phyloP scores from a whole-genome alignment of 2,113 vertebrate genomes.

The Alces alces region DNA sequence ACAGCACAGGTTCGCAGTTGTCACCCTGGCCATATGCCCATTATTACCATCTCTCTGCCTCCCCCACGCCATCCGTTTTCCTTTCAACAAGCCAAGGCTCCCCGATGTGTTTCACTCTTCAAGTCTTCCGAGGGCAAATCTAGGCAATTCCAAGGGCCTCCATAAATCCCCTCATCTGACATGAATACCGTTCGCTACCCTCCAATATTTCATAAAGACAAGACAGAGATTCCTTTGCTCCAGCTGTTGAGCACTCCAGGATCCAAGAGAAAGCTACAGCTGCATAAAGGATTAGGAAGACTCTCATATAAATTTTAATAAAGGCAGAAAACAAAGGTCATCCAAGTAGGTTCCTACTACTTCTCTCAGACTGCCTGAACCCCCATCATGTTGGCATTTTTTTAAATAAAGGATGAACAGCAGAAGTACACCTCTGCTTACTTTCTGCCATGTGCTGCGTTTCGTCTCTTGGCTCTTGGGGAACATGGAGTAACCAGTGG shows the following conservation, averaged over 20 bases:
- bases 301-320: not conserved
- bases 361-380: not conserved
- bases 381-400: not conserved
- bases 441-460: conserved; percentile 5
- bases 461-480: not conserved
- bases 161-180: not conserved
- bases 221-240: not conserved
- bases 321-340: not conserved
- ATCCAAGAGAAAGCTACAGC: not conserved
- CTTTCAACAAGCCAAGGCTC: not conserved
- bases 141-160: not conserved
- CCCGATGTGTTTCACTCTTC: not conserved
- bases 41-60: not conserved
- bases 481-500: not conserved
- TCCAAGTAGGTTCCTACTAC: not conserved
- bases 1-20: not conserved
- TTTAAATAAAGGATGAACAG: not conserved
- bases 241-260: not conserved
- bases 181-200: not conserved
- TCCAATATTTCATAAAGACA: not conserved
- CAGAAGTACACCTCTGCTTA: not conserved
- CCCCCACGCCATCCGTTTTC: not conserved
- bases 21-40: not conserved
- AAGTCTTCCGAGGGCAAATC: not conserved
- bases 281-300: not conserved